Base-by-base conservation (phyloP, 2,113 vertebrate genomes). In the Todiramphus saurophagus region DNA sequence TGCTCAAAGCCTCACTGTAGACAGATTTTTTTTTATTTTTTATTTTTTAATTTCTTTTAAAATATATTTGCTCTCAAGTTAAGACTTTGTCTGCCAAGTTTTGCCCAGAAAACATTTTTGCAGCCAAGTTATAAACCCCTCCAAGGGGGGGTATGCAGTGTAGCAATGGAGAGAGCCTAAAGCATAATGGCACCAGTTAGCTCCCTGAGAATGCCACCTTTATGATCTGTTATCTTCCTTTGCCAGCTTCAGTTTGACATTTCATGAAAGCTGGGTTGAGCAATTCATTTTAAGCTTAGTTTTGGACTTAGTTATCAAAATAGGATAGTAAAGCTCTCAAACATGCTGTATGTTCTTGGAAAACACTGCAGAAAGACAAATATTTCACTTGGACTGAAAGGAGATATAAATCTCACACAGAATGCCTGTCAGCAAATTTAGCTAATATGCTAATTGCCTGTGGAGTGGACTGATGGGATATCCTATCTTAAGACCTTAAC, bases 321-420 rank as follows among this genome's bases (percentile, higher is more conserved):
- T 96, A 95, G 91, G 95, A 97, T 94, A 95, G 93, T 94, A 78
- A 96, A 97, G 93, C 84, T 94, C 94, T 96, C 91, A 96, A 97
- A 93, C 89, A 90, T 89, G 84, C 73, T 96, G 58, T 96, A 94
- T 96, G 93, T 97, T 87, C 91, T 97, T 94, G 93, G 93, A 96
- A 96, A 97, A 85, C 60, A 55, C 76, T 95, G 89, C 63, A 94
- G 87, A 96, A 96, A 97, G 85, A 95, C 94, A 98, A 98, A 98
- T 97, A 98, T 98, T 98, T 97, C 96, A 90, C 92, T 98, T 98
- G 97, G 96, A 95, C 66, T 96, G 89, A 94, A 84, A 96, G 78
- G 44, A 91, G 92, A 41, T 62, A 91, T 96, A 97, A 97, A 96
- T 87, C 68, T 86, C 93, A 90, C 70, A 88, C 87, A 96, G 96